Conservation (phyloP, 2,113 vertebrate genomes). For the Scophthalmus maximus region DNA sequence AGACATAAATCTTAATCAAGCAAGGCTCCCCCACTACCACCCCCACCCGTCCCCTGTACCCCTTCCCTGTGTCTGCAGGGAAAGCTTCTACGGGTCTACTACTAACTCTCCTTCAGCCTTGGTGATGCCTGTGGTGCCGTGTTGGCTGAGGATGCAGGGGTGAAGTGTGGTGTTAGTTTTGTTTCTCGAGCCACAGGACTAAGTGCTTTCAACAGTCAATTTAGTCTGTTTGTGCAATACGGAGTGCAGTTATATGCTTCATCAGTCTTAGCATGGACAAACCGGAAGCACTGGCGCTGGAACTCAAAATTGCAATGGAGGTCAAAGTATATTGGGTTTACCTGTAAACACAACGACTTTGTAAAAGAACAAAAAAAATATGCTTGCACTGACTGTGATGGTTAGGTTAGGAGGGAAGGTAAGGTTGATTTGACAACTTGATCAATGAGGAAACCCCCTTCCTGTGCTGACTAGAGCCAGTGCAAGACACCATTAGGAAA, state of each 20-base stretch:
- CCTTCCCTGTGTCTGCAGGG: constrained; percentile 24
- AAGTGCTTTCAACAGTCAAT: constrained; percentile 56
- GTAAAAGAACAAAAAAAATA: not conserved
- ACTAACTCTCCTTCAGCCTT: constrained; percentile 41
- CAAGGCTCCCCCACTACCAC: constrained; percentile 15
- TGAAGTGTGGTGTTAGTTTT: constrained; percentile 54
- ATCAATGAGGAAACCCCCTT: constrained; percentile 42
- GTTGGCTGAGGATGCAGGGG: constrained; percentile 49
- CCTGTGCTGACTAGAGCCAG: constrained; percentile 11
- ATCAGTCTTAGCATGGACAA: constrained; percentile 27
- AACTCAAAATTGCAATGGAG: not conserved
- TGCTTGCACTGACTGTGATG: not conserved
- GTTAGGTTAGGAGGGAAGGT: not conserved
- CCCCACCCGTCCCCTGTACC: constrained; percentile 28
- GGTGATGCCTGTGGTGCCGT: constrained; percentile 48
- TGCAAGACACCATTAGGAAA: constrained; percentile 30
- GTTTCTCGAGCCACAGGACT: constrained; percentile 43
- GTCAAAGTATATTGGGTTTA: constrained; percentile 2
- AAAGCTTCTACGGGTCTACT: constrained; percentile 27
- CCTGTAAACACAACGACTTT: not conserved
- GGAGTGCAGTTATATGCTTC: constrained; percentile 12
- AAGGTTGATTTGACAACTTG: constrained; percentile 24
- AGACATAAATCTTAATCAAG: constrained; percentile 79
- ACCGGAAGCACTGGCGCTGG: not conserved
- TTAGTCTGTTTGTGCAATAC: constrained; percentile 30